phyloP scores from a whole-genome alignment of 2,797 vertebrate genomes.

The Basileuterus tristriatus region DNA sequence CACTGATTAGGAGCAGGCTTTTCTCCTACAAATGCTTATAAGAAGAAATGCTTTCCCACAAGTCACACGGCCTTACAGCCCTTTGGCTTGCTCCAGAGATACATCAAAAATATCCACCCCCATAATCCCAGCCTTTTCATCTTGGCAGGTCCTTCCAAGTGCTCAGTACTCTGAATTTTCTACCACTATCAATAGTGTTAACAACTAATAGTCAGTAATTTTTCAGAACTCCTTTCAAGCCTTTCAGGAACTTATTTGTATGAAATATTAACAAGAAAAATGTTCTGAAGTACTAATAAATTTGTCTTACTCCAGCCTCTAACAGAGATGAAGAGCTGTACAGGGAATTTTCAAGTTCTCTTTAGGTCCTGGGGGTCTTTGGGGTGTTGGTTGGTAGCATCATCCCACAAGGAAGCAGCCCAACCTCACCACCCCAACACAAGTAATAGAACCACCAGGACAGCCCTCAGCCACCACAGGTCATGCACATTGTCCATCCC shows the following conservation, averaged over 20 bases:
- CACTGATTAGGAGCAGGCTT: background rate
- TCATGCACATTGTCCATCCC: background rate
- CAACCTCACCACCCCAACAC: rapidly evolving
- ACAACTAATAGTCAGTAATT: background rate
- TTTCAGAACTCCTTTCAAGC: slow-evolving; percentile 15
- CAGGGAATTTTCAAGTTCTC: background rate
- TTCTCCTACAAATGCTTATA: background rate
- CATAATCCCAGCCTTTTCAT: background rate
- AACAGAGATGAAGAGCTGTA: background rate
- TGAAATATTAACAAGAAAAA: slow-evolving; percentile 32
- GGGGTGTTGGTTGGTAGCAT: background rate
- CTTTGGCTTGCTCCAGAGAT: background rate
- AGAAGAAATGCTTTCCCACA: background rate
- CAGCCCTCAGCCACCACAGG: background rate
- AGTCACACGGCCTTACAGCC: background rate
- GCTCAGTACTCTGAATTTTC: background rate
- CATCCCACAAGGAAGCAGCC: background rate
- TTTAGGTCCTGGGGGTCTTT: rapidly evolving
- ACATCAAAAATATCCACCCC: background rate
- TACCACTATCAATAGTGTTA: background rate
- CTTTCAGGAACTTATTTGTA: background rate
- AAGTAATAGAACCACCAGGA: rapidly evolving
- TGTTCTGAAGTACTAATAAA: background rate
- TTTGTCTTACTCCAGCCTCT: background rate
- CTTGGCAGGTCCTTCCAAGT: background rate